Conservation (phyloP, 2,797 vertebrate species). For the Cacajao melanocephalus region DNA sequence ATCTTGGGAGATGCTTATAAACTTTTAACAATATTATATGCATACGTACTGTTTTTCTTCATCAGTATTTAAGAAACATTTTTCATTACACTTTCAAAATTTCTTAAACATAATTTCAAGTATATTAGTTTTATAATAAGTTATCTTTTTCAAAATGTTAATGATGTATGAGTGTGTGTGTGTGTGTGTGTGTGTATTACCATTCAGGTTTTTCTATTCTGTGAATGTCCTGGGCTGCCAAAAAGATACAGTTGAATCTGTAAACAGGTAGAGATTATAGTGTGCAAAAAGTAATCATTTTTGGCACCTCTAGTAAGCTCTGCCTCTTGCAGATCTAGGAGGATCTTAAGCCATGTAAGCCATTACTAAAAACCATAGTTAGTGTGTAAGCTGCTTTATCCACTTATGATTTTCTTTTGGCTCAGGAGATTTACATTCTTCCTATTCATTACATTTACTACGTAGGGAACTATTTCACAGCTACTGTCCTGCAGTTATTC, state of each 20-base stretch:
- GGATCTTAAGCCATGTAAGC: neutral
- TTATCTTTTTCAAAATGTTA: neutral
- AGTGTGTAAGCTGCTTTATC: neutral
- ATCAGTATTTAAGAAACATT: neutral
- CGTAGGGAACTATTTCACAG: neutral
- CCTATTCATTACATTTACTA: neutral
- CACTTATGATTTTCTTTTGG: neutral
- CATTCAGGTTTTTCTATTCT: neutral
- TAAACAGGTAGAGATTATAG: neutral
- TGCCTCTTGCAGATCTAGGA: neutral
- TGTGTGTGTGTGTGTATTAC: neutral
- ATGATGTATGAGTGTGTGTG: neutral
- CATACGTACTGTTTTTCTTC: neutral
- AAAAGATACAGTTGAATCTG: neutral
- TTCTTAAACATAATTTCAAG: conserved; percentile 16
- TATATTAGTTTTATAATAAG: neutral
- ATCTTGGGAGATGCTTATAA: neutral
- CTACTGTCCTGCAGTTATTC: neutral
- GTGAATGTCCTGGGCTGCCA: neutral
- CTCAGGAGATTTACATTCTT: neutral
- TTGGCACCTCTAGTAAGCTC: neutral
- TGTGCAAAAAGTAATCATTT: neutral
- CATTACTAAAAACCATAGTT: neutral
- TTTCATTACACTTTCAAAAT: neutral
- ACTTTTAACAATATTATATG: neutral